Percentiles rank a stretch among this genome's conserved stretches.
Conservation (phyloP, 1,140 invertebrate genomes). For the Hermetia illucens region DNA sequence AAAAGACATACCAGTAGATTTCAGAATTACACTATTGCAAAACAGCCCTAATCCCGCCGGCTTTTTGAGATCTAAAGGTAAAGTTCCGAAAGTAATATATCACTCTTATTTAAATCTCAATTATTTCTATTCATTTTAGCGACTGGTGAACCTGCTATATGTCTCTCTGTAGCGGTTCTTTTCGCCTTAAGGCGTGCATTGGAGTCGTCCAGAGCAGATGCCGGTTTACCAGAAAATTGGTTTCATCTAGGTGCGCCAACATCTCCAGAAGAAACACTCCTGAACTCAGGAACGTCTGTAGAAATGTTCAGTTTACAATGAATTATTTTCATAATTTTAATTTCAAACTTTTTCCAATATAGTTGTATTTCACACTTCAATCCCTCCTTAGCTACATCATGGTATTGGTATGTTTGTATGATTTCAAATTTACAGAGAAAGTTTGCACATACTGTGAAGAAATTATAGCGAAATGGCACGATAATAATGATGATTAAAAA, state of each 20-base stretch:
- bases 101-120: not conserved
- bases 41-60: constrained; percentile 50
- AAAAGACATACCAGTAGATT: too few species aligned
- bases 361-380: too few species aligned
- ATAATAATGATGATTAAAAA: too few species aligned
- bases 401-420: too few species aligned
- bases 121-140: constrained; percentile 33
- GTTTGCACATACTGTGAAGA: too few species aligned
- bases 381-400: too few species aligned
- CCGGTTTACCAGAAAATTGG: constrained; percentile 35
- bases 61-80: constrained; percentile 60
- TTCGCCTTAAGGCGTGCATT: constrained; percentile 61
- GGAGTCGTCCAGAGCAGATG: constrained; percentile 43
- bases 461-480: too few species aligned
- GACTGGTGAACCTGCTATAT: constrained; percentile 65
- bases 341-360: too few species aligned
- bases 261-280: constrained; percentile 31
- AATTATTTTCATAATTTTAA: not conserved
- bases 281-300: constrained; percentile 20
- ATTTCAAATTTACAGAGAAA: too few species aligned
- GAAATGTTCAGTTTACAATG: constrained; percentile 7
- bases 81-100: constrained; percentile 5
- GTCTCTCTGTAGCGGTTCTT: constrained; percentile 45
- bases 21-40: constrained; percentile 48
- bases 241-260: constrained; percentile 33